Conservation (phyloP, 2,797 vertebrate genomes). For the Lindbergichthys nudifrons region DNA sequence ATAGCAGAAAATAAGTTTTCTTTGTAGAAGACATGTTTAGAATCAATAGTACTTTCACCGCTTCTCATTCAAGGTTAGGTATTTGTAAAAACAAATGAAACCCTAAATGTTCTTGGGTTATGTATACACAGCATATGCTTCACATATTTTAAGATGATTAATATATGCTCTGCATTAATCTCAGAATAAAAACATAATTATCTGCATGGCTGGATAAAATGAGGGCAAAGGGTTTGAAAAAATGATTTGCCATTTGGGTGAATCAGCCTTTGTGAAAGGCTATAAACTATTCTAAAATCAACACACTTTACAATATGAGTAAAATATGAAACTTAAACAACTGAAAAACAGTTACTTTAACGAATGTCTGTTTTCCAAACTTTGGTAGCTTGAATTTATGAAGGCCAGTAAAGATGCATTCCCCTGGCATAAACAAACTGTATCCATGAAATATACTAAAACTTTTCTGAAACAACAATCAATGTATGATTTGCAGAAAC, state of each 20-base stretch:
- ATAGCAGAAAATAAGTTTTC: not conserved
- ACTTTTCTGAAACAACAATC: slow-evolving; percentile 10
- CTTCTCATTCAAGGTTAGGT: not conserved
- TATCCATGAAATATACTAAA: not conserved
- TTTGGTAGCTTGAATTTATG: not conserved
- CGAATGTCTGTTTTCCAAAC: not conserved
- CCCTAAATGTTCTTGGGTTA: not conserved
- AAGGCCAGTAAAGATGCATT: not conserved
- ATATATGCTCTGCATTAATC: not conserved
- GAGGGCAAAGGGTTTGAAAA: not conserved
- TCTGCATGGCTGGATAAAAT: not conserved
- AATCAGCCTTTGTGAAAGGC: not conserved
- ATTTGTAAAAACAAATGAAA: not conserved
- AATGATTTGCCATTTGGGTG: not conserved
- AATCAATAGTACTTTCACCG: not conserved
- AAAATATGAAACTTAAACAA: not conserved
- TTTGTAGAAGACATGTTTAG: not conserved
- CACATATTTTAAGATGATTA: not conserved
- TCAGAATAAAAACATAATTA: not conserved
- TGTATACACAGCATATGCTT: not conserved
- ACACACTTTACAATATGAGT: not conserved
- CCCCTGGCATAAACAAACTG: not conserved
- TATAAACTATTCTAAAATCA: not conserved
- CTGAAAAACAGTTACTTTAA: not conserved
- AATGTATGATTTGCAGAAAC: not conserved